Evolutionary conservation across 2,797 vertebrate species (phyloP), one percentile per base, ranked within the genome.

Genomic region (Crax fasciolata): DNA sequence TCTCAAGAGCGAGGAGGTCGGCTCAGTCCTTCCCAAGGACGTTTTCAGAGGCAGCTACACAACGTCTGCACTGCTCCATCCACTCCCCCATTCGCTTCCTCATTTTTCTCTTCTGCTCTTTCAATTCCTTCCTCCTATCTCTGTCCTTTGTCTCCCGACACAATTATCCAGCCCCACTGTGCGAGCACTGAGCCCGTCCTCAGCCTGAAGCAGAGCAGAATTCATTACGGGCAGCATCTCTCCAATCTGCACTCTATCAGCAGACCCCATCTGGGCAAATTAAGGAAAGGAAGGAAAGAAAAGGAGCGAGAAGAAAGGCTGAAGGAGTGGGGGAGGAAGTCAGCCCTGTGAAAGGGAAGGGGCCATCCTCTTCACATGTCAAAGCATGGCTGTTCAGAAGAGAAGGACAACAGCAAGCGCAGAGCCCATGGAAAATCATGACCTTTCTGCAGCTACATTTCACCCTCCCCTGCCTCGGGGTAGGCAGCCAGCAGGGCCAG

Each of bases 1-100:
- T 38, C 80, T 76, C 35, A 52, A 24, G 54, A 92, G 68, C 66
- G 67, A 38, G 72, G 77, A 84, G 80, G 63, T 49, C 86, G 87
- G 89, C 18, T 67, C 75, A 49, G 87, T 93, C 89, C 70, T 24
- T 32, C 79, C 80, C 90, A 73, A 85, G 87, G 94, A 89, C 39
- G 3, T 89, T 71, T 51, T 62, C 73, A 82, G 73, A 93, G 84
- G 48, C 35, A 41, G 76, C 75, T 35, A 24, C 11, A 2, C 63
- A 79, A 92, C 84, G 90, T 63, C 93, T 87, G 93, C 73, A 44
- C 28, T 1, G 13, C 76, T 82, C 71, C 44, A 41, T 25, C 52
- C 43, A 58, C 46, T 89, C 39, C 24, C 25, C 23, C 3, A 14
- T 63, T 70, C 5, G 1, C 76, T 77, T 41, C 81, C 28, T 76